Conservation (phyloP, 2,888 invertebrate genomes). For the Trachelus troglodyta region DNA sequence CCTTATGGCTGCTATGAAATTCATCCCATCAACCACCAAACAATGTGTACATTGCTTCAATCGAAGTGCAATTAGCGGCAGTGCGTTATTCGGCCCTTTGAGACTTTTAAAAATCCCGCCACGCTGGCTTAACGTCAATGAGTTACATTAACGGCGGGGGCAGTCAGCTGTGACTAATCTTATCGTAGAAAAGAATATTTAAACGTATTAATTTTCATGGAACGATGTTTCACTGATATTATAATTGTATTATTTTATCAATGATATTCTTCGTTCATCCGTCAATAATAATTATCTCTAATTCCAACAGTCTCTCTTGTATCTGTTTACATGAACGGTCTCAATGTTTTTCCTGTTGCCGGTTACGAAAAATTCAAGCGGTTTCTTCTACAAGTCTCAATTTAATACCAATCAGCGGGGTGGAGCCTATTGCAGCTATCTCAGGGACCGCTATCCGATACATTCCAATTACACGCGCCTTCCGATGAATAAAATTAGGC, state of each 20-base stretch:
- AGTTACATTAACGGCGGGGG: not conserved
- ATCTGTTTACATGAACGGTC: not conserved
- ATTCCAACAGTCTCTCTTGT: not conserved
- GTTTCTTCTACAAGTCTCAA: not conserved
- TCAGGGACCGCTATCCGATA: conserved; percentile 20
- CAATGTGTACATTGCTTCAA: conserved; percentile 22
- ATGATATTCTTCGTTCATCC: not conserved
- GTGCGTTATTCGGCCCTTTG: not conserved
- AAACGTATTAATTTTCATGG: not conserved
- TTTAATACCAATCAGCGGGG: not conserved
- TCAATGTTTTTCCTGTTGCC: not conserved
- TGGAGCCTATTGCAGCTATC: not conserved
- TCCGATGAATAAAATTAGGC: conserved; percentile 17
- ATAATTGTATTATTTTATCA: not conserved
- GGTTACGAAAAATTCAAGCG: not conserved
- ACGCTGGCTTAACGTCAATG: not conserved
- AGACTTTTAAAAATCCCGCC: not conserved
- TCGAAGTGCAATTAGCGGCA: conserved; percentile 21
- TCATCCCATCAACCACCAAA: conserved; percentile 17
- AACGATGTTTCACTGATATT: not conserved
- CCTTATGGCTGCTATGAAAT: conserved; percentile 14
- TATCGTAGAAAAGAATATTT: not conserved
- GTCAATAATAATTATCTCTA: not conserved
- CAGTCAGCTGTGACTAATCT: not conserved
- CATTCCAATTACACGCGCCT: conserved; percentile 22